Evolutionary conservation across 2,888 invertebrate species (phyloP).

Genomic region (Diadromus collaris): DNA sequence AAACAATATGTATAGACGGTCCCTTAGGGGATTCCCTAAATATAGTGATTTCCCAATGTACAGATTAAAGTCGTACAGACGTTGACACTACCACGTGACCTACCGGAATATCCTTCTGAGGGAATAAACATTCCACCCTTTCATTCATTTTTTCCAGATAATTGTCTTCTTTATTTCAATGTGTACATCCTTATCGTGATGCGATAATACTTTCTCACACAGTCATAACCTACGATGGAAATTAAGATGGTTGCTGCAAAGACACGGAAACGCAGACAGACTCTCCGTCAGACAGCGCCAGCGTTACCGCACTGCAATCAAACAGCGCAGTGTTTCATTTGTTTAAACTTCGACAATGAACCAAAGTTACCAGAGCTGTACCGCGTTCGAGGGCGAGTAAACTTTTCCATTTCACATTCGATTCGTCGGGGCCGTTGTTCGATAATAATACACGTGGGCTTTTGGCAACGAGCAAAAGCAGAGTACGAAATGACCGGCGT

Average conservation of each 20-base stretch:
- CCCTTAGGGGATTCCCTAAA: too few species aligned
- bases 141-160: background rate
- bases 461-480: constrained; percentile 53
- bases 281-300: constrained; percentile 63
- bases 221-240: background rate
- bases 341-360: constrained; percentile 33
- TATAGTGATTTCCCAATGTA: too few species aligned
- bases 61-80: too few species aligned
- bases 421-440: constrained; percentile 49
- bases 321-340: constrained; percentile 3
- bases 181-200: background rate
- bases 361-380: constrained; percentile 23
- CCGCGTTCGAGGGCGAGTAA: constrained; percentile 23
- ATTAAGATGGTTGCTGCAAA: background rate
- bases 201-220: background rate
- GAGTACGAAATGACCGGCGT: constrained; percentile 6
- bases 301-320: constrained; percentile 51
- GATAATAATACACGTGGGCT: constrained; percentile 57
- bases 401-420: constrained; percentile 48
- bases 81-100: too few species aligned
- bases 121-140: too few species aligned
- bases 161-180: background rate
- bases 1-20: too few species aligned
- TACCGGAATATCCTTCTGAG: too few species aligned
- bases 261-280: background rate